These are phyloP conservation scores for Seira ritae DNA, from an alignment of 2,888 invertebrate genomes.

Conservation along the genomic window DNA sequence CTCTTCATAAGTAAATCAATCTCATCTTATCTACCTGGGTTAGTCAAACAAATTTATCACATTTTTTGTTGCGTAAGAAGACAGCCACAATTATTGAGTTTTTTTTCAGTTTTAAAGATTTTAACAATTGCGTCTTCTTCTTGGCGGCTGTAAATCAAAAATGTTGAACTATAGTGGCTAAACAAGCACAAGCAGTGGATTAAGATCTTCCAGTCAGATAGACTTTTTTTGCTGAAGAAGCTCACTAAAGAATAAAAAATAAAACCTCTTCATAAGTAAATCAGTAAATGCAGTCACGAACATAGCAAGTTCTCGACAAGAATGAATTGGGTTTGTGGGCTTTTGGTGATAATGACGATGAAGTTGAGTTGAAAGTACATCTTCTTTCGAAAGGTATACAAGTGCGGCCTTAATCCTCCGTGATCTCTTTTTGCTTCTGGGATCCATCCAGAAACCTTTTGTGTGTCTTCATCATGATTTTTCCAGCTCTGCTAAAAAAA, in stretches of 20 bases:
- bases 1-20: too few species aligned
- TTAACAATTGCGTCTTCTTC: neutral
- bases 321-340: neutral
- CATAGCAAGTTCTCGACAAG: conserved; percentile 28
- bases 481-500: too few species aligned
- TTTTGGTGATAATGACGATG: neutral
- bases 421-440: conserved; percentile 25
- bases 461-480: too few species aligned
- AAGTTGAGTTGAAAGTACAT: conserved; percentile 29
- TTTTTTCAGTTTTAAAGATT: neutral
- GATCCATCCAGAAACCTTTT: neutral
- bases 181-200: neutral
- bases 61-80: conserved; percentile 21
- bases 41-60: conserved; percentile 39
- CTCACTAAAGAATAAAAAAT: neutral
- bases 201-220: neutral
- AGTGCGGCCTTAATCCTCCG: conserved; percentile 27
- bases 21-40: too few species aligned
- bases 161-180: neutral
- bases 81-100: neutral
- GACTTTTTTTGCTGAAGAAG: neutral
- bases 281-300: conserved; percentile 23
- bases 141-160: neutral
- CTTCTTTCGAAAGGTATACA: conserved; percentile 14
- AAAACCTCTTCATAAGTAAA: neutral